A percentile compares a stretch with the other conserved stretches of the same genome.
Evolutionary conservation across 2,888 invertebrate species (phyloP).

Genomic region (Orchestes rusci): DNA sequence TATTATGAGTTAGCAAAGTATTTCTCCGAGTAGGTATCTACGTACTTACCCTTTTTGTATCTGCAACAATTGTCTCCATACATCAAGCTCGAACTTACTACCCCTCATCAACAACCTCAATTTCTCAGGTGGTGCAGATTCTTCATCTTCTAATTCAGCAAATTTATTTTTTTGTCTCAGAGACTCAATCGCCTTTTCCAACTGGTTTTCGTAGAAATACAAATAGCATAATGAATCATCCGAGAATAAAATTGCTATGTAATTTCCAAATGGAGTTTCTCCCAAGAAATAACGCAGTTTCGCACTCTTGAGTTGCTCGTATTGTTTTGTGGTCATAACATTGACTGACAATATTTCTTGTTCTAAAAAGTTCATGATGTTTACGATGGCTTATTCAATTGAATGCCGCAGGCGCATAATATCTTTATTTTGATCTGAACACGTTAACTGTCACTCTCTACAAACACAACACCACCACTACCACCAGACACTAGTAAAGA

Average conservation of each 20-base stretch:
- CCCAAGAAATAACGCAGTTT: constrained; percentile 11
- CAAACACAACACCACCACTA: too few species aligned
- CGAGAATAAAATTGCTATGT: constrained; percentile 30
- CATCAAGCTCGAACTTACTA: constrained; percentile 37
- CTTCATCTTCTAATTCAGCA: too few species aligned
- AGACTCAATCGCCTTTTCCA: too few species aligned
- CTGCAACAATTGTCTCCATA: constrained; percentile 37
- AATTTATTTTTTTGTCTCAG: too few species aligned
- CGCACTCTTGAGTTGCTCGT: constrained; percentile 27
- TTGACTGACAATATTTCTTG: constrained; percentile 8
- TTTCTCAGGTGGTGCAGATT: constrained; percentile 21
- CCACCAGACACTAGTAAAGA: too few species aligned
- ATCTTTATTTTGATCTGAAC: too few species aligned
- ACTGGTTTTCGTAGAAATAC: constrained; percentile 28
- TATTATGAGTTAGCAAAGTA: too few species aligned
- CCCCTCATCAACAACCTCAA: constrained; percentile 35
- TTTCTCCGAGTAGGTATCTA: too few species aligned
- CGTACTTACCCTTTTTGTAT: constrained; percentile 34
- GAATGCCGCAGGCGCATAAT: too few species aligned
- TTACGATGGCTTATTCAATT: too few species aligned
- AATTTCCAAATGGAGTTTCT: constrained; percentile 31
- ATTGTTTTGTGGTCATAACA: constrained; percentile 17
- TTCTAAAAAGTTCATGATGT: constrained; percentile 16
- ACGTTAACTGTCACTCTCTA: too few species aligned
- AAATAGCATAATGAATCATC: constrained; percentile 33